Evolutionary conservation across 2,888 invertebrate species (phyloP), one percentile per base, ranked within the genome.

Genomic region (Idaea dimidiata): DNA sequence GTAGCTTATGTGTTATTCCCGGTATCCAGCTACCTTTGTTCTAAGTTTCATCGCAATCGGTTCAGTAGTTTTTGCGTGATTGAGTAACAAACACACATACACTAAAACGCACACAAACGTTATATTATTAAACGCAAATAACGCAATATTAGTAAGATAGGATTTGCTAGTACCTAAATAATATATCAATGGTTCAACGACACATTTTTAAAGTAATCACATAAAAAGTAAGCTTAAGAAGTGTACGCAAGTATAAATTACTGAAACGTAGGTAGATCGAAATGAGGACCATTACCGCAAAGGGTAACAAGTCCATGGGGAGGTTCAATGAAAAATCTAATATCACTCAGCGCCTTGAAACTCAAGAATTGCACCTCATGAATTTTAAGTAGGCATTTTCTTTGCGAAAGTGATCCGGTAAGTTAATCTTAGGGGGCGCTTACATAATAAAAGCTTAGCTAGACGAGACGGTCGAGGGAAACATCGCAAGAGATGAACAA

Each of bases 321-420:
- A 33, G 57, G 31, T 57, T 55, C 69, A 72, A 73, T 74, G 72
- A 77, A 84, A 83, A 83, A 84, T 83, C 83, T 85, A 86, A 88
- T 88, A 86, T 86, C 83, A 83, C 82, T 87, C 83, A 84, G 80
- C 77, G 75, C 75, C 62, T 72, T 74, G 68, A 77, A 78, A 78
- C 80, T 81, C 81, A 78, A 86, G 86, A 85, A 88, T 87, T 84
- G 84, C 77, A 71, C 68, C 83, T 88, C 88, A 88, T 88, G 88
- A 88, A 88, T 88, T 87, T 89, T 87, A 88, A 88, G 79, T 77
- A 85, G 84, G 72, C 78, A 84, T 86, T 88, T 86, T 85, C 87
- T 86, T 87, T 83, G 78, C 77, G 76, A 73, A 68, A 58, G 17
- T 54, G 16, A 60, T 17, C 59, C 58, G 6, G 14, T 17, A 18